Evolutionary conservation across 2,113 vertebrate genomes (phyloP), one percentile per base, ranked within the genome.

Genomic region (Seriola rivoliana): DNA sequence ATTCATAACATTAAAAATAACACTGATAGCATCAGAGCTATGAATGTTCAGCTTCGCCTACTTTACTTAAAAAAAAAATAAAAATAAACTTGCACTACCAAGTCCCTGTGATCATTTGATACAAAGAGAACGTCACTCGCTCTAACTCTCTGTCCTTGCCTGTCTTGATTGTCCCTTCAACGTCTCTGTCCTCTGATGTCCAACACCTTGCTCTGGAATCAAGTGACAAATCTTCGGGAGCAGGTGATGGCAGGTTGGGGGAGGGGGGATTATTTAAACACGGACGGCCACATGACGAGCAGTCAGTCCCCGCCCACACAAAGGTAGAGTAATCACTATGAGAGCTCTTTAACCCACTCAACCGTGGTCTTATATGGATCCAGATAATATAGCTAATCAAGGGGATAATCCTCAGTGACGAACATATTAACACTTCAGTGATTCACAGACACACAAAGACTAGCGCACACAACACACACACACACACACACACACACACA

Each of bases 341-440:
- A 89, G 86, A 91, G 89, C 90, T 91, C 89, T 91, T 89, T 88
- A 92, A 91, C 88, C 85, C 89, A 94, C 93, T 93, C 91, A 80
- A 85, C 85, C 85, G 77, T 85, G 71, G 71, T 88, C 84, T 90
- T 85, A 86, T 69, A 83, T 57, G 57, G 58, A 90, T 86, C 71
- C 83, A 92, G 77, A 91, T 92, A 90, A 91, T 91, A 83, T 72
- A 88, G 60, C 81, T 92, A 91, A 93, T 91, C 87, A 93, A 90
- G 88, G 52, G 84, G 85, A 92, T 91, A 86, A 91, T 94, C 79
- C 88, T 87, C 65, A 52, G 73, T 80, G 72, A 88, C 38, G 74
- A 84, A 71, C 77, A 75, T 64, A 81, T 88, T 75, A 86, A 85
- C 65, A 85, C 70, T 76, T 84, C 68, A 23, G 34, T 80, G 88